Evolutionary conservation across 2,888 invertebrate species (phyloP).

Genomic region (Hypomecis punctinalis): DNA sequence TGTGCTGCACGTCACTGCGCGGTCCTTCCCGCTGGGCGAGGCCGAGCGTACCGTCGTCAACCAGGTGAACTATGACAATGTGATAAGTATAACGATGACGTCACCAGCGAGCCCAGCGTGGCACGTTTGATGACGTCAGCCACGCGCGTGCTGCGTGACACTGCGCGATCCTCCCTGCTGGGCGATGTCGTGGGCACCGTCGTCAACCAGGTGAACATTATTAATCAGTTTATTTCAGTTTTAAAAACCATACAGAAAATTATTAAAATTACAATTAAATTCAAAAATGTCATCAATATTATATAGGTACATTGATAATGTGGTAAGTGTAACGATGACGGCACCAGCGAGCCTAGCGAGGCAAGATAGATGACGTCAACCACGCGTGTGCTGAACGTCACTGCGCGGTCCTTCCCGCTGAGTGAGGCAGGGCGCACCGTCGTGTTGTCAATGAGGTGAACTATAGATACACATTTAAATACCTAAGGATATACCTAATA

Average conservation of each 20-base stretch:
- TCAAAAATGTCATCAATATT: no score
- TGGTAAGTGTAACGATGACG: background rate
- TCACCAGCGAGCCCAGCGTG: background rate
- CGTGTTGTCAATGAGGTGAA: slow-evolving; percentile 84
- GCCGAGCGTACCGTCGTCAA: slow-evolving; percentile 88
- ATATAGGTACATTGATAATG: no score
- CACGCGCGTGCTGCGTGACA: no score
- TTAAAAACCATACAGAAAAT: no score
- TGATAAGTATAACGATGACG: background rate
- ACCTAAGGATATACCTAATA: no score
- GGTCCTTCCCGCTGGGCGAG: slow-evolving; percentile 88
- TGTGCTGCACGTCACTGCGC: slow-evolving; percentile 88
- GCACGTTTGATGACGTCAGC: no score
- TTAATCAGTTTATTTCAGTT: no score
- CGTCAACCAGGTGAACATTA: background rate
- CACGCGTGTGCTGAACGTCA: slow-evolving; percentile 87
- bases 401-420: slow-evolving; percentile 89
- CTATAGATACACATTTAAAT: no score
- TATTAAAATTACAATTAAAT: no score
- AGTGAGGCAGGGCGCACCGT: slow-evolving; percentile 88
- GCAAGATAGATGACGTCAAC: slow-evolving; percentile 85
- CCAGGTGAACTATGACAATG: slow-evolving; percentile 78
- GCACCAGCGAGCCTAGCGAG: slow-evolving; percentile 59
- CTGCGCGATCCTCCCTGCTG: no score
- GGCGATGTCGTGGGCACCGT: background rate